Base-by-base conservation (phyloP, 2,113 vertebrate genomes). In the Chloropsis hardwickii region DNA sequence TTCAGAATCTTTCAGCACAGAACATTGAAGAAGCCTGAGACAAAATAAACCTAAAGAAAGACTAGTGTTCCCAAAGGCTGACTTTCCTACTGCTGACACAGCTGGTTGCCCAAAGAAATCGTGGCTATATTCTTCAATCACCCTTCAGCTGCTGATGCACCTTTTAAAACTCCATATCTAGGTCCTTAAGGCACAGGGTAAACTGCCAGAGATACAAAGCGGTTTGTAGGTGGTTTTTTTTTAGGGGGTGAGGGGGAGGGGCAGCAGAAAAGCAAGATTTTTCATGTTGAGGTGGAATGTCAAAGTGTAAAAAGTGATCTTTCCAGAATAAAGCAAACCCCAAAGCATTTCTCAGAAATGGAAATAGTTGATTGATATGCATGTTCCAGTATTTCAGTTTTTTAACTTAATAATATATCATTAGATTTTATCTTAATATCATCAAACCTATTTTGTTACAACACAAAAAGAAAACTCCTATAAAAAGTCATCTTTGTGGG, bases 181-280 rank as follows among this genome's bases (percentile, higher is more conserved):
- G 11, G 13, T 77, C 48, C 37, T 82, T 72, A 80, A 79, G 7
- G 28, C 24, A 48, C 4, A 25, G 5, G 21, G 44, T 48, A 79
- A 64, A 64, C 13, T 87, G 21, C 6, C 27, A 74, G 48, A 87
- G 48, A 65, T 7, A 79, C 9, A 20, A 27, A 74, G 28, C 31
- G 5, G 0, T 3, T 48, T 54, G 21, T 53, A 19, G 11, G 11
- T 28, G 28, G 35, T 11, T 12, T 39, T 12, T 17, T 70, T 27
- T 15, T 13, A 15, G 16, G 13, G 25, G 3, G 3, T 3, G 11
- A 28, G 6, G 6, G 3, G 6, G 4, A 3, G 9, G 9, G 19
- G 10, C 14, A 53, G 12, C 4, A 25, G 6, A 2, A 40, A 60
- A 92, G 39, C 5, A 57, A 84, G 9, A 23, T 40, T 69, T 92